Conservation (phyloP, 2,888 invertebrate species). For the Liopterus haemorrhoidalis region DNA sequence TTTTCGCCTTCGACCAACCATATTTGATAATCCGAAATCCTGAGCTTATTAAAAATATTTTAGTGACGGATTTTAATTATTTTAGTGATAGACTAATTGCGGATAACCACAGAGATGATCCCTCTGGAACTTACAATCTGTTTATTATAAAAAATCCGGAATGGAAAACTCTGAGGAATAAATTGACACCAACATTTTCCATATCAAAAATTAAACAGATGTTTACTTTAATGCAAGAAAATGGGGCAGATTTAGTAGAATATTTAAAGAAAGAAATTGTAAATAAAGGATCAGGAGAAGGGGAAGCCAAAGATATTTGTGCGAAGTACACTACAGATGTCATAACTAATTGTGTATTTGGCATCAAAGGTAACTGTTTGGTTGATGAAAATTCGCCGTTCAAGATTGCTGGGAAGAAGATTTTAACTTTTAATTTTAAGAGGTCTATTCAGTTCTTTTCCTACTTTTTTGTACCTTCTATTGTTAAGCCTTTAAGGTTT, state of each 20-base stretch:
- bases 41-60: conserved; percentile 45
- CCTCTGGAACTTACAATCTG: conserved; percentile 43
- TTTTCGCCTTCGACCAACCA: conserved; percentile 49
- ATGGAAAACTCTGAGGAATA: conserved; percentile 50
- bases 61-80: conserved; percentile 48
- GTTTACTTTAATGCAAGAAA: conserved; percentile 47
- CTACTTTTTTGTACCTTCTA: conserved; percentile 39
- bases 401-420: conserved; percentile 39
- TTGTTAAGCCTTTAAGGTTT: conserved; percentile 40
- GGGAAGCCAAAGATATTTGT: conserved; percentile 39
- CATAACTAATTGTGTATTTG: conserved; percentile 47
- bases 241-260: conserved; percentile 37
- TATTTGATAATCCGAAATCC: conserved; percentile 46
- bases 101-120: conserved; percentile 43
- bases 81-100: conserved; percentile 47
- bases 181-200: conserved; percentile 51
- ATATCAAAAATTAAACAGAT: conserved; percentile 52
- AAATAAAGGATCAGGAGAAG: conserved; percentile 30
- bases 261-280: conserved; percentile 34
- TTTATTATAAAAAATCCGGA: conserved; percentile 47
- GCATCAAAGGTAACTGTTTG: conserved; percentile 44
- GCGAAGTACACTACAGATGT: conserved; percentile 47
- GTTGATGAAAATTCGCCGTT: conserved; percentile 41
- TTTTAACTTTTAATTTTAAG: conserved; percentile 38
- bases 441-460: conserved; percentile 36